Base-by-base conservation (phyloP, 2,113 vertebrate genomes). In the Vireo altiloquus region DNA sequence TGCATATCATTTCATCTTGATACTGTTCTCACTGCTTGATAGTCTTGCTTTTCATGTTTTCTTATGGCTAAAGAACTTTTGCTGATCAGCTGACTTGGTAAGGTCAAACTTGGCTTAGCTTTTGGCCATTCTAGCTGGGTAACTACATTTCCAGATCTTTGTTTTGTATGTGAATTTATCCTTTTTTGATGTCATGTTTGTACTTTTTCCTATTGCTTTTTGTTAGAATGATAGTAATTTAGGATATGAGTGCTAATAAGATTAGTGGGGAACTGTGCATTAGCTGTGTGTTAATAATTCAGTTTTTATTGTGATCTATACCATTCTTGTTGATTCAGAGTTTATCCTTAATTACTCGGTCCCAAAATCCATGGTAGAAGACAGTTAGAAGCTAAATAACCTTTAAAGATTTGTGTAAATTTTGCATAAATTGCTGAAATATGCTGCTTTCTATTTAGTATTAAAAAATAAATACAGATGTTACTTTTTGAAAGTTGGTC, bases 1-100 rank as follows among this genome's bases (percentile, higher is more conserved):
- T 72, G 47, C 77, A 87, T 90, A 82, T 87, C 47, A 72, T 66
- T 79, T 83, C 44, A 86, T 82, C 66, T 87, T 47, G 59, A 23
- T 94, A 42, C 42, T 83, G 49, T 91, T 87, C n/a, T 91, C 31
- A 22, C 39, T 83, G 31, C 61, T 63, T 88, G 54, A 80, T 70
- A 79, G 72, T 79, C 66, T 83, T 59, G 66, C 64, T 93, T 88
- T 83, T 94, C 66, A 59, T 88, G 66, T 83, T 87, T 87, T 83
- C 66, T 91, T 87, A 87, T 3, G 42, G 47, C 47, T 90, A 90
- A 87, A 90, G 35, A 90, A 68, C 60, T 52, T 91, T 83, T 87
- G 53, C 53, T 78, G 53, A 91, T 82, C 71, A 78, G 21, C 66
- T 52, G n/a, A 88, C 44, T 80, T 5, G 2, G 54, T 94, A 94